Percentiles rank a stretch among this genome's conserved stretches.
These are phyloP conservation scores for Hoplodrina blanda DNA, from an alignment of 2,888 invertebrate species.

Conservation along the genomic window DNA sequence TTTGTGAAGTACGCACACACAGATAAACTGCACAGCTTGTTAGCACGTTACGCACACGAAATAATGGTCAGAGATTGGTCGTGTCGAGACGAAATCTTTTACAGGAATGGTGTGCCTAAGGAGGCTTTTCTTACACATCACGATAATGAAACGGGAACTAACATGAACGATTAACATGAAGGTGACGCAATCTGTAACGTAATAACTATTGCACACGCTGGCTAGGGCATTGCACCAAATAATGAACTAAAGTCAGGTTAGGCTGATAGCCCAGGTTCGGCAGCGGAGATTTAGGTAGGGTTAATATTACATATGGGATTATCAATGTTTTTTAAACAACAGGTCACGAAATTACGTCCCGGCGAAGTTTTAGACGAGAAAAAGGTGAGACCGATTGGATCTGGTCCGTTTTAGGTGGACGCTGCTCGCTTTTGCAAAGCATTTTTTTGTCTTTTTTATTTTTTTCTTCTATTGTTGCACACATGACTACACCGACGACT, in stretches of 20 bases:
- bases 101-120: slow-evolving; percentile 77
- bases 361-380: slow-evolving; percentile 98
- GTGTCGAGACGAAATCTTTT: slow-evolving; percentile 69
- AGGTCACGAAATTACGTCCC: slow-evolving; percentile 97
- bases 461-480: slow-evolving; percentile 72
- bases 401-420: slow-evolving; percentile 89
- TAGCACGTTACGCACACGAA: slow-evolving; percentile 87
- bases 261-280: slow-evolving; percentile 79
- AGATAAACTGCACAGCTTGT: slow-evolving; percentile 89
- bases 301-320: slow-evolving; percentile 76
- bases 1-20: slow-evolving; percentile 86
- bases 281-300: slow-evolving; percentile 85
- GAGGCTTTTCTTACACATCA: slow-evolving; percentile 78
- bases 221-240: slow-evolving; percentile 83
- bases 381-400: slow-evolving; percentile 94
- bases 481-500: slow-evolving; percentile 71
- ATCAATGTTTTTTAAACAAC: slow-evolving; percentile 89
- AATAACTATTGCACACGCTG: slow-evolving; percentile 87
- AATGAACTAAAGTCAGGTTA: slow-evolving; percentile 70
- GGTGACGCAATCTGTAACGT: slow-evolving; percentile 81
- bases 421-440: slow-evolving; percentile 90
- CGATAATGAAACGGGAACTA: slow-evolving; percentile 80
- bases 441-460: slow-evolving; percentile 77
- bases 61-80: slow-evolving; percentile 79
- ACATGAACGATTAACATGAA: slow-evolving; percentile 83